These are phyloP conservation scores for Erebia aethiops DNA, from an alignment of 2,888 invertebrate species.

Conservation along the genomic window DNA sequence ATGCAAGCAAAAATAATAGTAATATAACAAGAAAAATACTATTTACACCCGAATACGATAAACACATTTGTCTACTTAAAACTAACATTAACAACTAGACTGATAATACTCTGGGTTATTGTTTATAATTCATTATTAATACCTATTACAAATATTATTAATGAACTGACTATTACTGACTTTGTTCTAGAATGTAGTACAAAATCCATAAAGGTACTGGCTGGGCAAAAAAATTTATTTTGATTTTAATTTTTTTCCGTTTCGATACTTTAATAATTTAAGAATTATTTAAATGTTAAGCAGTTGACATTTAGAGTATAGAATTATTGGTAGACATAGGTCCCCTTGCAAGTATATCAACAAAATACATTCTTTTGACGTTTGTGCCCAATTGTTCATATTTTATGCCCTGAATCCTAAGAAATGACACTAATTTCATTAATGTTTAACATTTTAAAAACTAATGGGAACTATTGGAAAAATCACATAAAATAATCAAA, in stretches of 20 bases:
- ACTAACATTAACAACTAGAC: slow-evolving; percentile 56
- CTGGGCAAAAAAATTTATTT: neutral
- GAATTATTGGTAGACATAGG: too few relatives aligned
- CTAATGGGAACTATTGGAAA: neutral
- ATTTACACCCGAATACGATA: slow-evolving; percentile 44
- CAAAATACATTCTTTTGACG: too few relatives aligned
- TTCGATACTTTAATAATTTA: neutral
- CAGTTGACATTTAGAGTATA: too few relatives aligned
- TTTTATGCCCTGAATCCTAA: neutral
- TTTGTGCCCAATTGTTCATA: too few relatives aligned
- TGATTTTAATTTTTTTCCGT: neutral
- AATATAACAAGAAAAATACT: slow-evolving; percentile 33
- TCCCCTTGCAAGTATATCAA: too few relatives aligned
- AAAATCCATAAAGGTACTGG: neutral
- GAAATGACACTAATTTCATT: neutral
- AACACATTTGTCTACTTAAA: slow-evolving; percentile 69
- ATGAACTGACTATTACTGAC: slow-evolving; percentile 43
- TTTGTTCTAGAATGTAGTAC: slow-evolving; percentile 40
- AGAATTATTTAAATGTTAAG: too few relatives aligned
- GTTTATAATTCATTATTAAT: slow-evolving; percentile 42
- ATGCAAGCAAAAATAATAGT: slow-evolving; percentile 45
- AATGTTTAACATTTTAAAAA: neutral
- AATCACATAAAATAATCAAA: slow-evolving; percentile 1
- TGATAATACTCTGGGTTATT: slow-evolving; percentile 73
- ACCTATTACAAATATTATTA: slow-evolving; percentile 18